Evolutionary conservation across 1,140 invertebrate genomes (phyloP).

Genomic region (Ceratosolen fusciceps): DNA sequence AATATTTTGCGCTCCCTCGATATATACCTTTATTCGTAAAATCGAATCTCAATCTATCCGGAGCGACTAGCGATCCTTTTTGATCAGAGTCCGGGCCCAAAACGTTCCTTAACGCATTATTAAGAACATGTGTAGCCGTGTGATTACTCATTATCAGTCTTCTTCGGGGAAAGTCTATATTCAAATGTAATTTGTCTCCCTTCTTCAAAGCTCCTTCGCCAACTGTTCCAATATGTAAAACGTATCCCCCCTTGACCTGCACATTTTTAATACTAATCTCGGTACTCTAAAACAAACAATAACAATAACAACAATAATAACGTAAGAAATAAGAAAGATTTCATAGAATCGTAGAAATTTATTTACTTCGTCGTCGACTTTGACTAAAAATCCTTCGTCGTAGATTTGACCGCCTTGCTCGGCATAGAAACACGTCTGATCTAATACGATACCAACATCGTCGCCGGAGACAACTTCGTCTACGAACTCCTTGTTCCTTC

Average conservation of each 20-base stretch:
- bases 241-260: slow-evolving; percentile 96
- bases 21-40: slow-evolving; percentile 92
- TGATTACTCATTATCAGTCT: slow-evolving; percentile 98
- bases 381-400: slow-evolving; percentile 96
- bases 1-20: too few species aligned
- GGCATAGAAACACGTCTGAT: slow-evolving; percentile 96
- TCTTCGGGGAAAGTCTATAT: slow-evolving; percentile 88
- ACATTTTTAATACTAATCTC: slow-evolving; percentile 96
- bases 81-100: slow-evolving; percentile 94
- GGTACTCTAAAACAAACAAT: slow-evolving; percentile 71
- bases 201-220: slow-evolving; percentile 88
- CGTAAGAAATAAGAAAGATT: too few species aligned
- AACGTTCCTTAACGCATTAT: slow-evolving; percentile 93
- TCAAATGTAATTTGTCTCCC: slow-evolving; percentile 88
- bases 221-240: slow-evolving; percentile 89
- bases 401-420: slow-evolving; percentile 99
- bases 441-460: slow-evolving; percentile 93
- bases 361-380: slow-evolving; percentile 83
- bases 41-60: slow-evolving; percentile 96
- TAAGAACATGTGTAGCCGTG: slow-evolving; percentile 97
- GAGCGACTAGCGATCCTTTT: slow-evolving; percentile 97
- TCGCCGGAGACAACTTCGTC: slow-evolving; percentile 85
- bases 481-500: slow-evolving; percentile 89
- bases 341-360: background rate
- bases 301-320: too few species aligned